These are phyloP conservation scores for Xyliphius kryptos DNA, from an alignment of 2,113 vertebrate species.

Conservation along the genomic window DNA sequence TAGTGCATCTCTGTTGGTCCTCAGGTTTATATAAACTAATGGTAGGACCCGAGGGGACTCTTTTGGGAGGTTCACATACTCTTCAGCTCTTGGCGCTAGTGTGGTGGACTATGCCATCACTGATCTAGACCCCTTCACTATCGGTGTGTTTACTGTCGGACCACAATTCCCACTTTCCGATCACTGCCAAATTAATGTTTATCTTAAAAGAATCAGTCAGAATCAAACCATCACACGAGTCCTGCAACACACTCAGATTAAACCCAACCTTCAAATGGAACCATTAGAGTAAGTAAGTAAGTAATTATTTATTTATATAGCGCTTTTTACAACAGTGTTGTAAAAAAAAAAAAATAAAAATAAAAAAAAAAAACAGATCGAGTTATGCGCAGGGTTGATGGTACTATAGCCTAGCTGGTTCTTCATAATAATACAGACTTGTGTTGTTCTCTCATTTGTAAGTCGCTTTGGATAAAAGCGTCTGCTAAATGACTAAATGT, in stretches of 20 bases:
- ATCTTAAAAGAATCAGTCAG: conserved; percentile 1
- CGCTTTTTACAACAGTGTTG: no score
- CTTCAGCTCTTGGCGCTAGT: neutral
- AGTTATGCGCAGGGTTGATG: no score
- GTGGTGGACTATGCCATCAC: neutral
- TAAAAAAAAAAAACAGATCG: no score
- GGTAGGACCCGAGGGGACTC: conserved; percentile 6
- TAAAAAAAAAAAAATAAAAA: no score
- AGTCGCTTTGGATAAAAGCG: no score
- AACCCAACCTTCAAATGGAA: neutral
- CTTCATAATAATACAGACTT: no score
- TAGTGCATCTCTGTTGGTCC: conserved; percentile 7
- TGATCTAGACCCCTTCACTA: neutral
- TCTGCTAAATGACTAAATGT: no score
- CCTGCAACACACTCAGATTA: neutral
- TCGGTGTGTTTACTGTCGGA: conserved; percentile 6
- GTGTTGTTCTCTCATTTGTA: no score
- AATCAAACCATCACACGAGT: neutral
- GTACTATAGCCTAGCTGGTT: no score
- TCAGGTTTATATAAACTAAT: conserved; percentile 4
- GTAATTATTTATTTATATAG: no score
- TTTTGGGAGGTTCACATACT: conserved; percentile 11
- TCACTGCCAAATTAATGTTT: conserved; percentile 6
- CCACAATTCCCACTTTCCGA: neutral
- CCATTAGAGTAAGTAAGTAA: neutral